A percentile compares a stretch with the other conserved stretches of the same genome.
Conservation (phyloP, 2,888 invertebrate species). For the Calameuta idolon region DNA sequence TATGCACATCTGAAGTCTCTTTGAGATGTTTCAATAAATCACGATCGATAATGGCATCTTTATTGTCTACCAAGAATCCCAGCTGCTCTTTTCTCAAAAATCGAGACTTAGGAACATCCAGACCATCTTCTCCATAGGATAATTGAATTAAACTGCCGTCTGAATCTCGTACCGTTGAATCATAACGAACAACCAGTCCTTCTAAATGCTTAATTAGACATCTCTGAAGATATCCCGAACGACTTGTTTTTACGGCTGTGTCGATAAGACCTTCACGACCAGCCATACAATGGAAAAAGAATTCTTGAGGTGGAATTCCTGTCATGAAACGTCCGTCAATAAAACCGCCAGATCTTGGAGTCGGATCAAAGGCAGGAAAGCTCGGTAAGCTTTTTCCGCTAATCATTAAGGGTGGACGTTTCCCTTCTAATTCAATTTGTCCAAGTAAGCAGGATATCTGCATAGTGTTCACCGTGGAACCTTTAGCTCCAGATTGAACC, state of each 20-base stretch:
- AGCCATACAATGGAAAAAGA: slow-evolving; percentile 99
- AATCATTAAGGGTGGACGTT: slow-evolving; percentile 94
- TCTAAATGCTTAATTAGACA: slow-evolving; percentile 98
- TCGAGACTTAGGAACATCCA: slow-evolving; percentile 89
- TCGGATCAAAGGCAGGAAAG: slow-evolving; percentile 87
- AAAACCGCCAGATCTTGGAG: slow-evolving; percentile 95
- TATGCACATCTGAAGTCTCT: slow-evolving; percentile 69
- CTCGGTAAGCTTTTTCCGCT: slow-evolving; percentile 94
- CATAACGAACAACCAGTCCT: slow-evolving; percentile 92
- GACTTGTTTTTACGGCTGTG: slow-evolving; percentile 99
- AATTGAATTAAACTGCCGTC: slow-evolving; percentile 93
- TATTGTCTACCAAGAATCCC: slow-evolving; percentile 86
- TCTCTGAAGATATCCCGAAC: slow-evolving; percentile 89
- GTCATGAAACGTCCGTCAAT: slow-evolving; percentile 97
- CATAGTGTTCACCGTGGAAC: slow-evolving; percentile 97
- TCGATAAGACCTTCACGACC: slow-evolving; percentile 99
- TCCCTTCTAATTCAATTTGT: slow-evolving; percentile 98
- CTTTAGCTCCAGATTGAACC: slow-evolving; percentile 99
- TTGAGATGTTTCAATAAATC: slow-evolving; percentile 72
- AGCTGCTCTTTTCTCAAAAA: slow-evolving; percentile 84
- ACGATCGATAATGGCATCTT: slow-evolving; percentile 73
- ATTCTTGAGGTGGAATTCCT: slow-evolving; percentile 98
- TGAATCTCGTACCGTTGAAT: slow-evolving; percentile 94
- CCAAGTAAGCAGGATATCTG: slow-evolving; percentile 98
- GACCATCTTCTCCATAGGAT: slow-evolving; percentile 92